Conservation (phyloP, 35 echinoderm and acorn worm genomes). For the Ophiothrix spiculata region DNA sequence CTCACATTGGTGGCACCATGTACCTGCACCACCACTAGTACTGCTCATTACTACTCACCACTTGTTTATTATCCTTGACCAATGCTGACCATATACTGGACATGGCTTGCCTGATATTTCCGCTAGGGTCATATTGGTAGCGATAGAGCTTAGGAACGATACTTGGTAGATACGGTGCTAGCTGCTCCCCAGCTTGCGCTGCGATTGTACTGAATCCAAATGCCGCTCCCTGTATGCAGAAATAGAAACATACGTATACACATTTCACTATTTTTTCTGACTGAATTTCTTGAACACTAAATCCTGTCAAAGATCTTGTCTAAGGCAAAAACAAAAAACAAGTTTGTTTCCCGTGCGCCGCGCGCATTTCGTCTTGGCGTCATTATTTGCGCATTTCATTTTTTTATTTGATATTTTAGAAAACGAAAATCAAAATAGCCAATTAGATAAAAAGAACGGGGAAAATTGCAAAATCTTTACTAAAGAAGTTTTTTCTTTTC, state of each 20-base stretch:
- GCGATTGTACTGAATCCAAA: slow-evolving; percentile 94
- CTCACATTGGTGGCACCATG: too few species aligned
- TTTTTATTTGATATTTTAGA: neutral
- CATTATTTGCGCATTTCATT: neutral
- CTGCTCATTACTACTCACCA: slow-evolving; percentile 56
- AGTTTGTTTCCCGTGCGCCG: neutral
- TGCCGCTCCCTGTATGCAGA: slow-evolving; percentile 69
- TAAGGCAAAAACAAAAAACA: neutral
- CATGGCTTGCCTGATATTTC: slow-evolving; percentile 77
- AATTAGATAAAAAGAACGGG: too few species aligned
- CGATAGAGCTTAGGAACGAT: slow-evolving; percentile 85
- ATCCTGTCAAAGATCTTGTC: neutral
- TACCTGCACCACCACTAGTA: too few species aligned
- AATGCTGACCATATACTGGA: slow-evolving; percentile 86
- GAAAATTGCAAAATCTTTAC: too few species aligned
- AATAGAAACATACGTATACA: neutral
- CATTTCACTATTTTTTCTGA: neutral
- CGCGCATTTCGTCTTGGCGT: neutral
- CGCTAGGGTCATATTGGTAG: slow-evolving; percentile 91
- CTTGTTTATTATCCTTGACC: slow-evolving; percentile 83
- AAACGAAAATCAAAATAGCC: too few species aligned
- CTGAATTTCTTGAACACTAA: neutral
- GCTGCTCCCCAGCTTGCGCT: slow-evolving; percentile 75
- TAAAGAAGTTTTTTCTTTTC: too few species aligned
- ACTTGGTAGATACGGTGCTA: slow-evolving; percentile 59